Base-by-base conservation (phyloP, 1,140 invertebrate genomes). In the Leptinotarsa lineolata region DNA sequence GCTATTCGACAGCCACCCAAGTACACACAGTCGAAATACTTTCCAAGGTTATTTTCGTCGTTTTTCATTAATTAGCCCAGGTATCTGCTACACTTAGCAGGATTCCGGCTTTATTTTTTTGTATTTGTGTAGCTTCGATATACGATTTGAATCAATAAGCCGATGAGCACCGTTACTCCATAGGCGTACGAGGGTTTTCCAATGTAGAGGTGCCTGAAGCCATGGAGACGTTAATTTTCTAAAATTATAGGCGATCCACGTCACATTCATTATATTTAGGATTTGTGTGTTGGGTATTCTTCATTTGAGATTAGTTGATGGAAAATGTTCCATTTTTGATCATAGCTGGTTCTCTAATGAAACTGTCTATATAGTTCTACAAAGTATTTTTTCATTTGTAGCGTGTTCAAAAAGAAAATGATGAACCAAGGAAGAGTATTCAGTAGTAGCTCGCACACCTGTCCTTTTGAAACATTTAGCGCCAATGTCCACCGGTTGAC, bases 61-160 rank as follows among this genome's bases (percentile, higher is more conserved):
- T 54, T 54, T 54, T 54, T 54, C 48, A 54, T 54, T 54, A 54
- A 54, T 54, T 54, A 54, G 48, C 48, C 48, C 48, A 54, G 48
- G 48, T 54, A 54, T 54, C 48, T 18, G 48, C 48, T 54, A 54
- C 48, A 54, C n/a, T 54, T 54, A 54, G 48, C 48, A 54, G 48
- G 48, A 54, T 54, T 54, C 48, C 48, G 48, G 48, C n/a, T 15
- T 54, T 54, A 54, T 54, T 54, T 54, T 54, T 54, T 54, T 54
- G 48, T 54, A 54, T 54, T 54, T 54, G 15, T 54, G 48, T 54
- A 54, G 48, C 48, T 54, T 54, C 48, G 48, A 54, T 54, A 54
- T 54, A 54, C 48, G 48, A 54, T 54, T 54, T 54, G 48, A 54
- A 54, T 54, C 48, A 54, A 54, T 54, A 18, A 54, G 48, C 48